These are phyloP conservation scores for Antitype chi DNA, from an alignment of 2,888 invertebrate genomes.

Conservation along the genomic window DNA sequence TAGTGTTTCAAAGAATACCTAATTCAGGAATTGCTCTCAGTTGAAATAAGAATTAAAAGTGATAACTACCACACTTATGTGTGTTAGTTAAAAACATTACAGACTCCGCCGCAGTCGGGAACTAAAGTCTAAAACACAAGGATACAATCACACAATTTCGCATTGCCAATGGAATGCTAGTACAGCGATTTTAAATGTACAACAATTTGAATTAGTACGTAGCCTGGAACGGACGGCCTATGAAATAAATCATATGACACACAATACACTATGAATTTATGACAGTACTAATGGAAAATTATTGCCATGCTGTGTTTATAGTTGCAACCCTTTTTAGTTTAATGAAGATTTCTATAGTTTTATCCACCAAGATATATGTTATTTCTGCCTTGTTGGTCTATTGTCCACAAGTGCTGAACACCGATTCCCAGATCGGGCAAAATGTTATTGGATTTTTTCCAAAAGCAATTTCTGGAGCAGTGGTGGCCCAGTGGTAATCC, in stretches of 20 bases:
- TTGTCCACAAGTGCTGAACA: background rate
- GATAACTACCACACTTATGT: background rate
- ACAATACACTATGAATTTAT: constrained; percentile 30
- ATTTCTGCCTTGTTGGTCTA: background rate
- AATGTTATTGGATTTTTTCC: background rate
- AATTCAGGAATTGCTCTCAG: too few species aligned
- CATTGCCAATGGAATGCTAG: background rate
- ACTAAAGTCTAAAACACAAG: background rate
- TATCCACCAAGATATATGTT: background rate
- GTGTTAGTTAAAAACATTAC: too few species aligned
- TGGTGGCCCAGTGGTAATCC: too few species aligned
- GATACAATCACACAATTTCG: background rate
- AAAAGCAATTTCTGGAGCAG: too few species aligned
- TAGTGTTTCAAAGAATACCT: too few species aligned
- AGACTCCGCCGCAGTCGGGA: background rate
- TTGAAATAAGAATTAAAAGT: background rate
- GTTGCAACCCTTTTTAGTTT: constrained; percentile 13
- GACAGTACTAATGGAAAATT: constrained; percentile 31
- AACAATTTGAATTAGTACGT: constrained; percentile 15
- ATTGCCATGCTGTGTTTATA: constrained; percentile 36
- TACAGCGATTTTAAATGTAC: constrained; percentile 11
- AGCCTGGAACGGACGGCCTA: background rate
- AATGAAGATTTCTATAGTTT: background rate
- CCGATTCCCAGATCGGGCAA: background rate
- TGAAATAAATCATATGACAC: constrained; percentile 37